phyloP scores from a whole-genome alignment of 2,888 invertebrate genomes.

The Euproctis similis region DNA sequence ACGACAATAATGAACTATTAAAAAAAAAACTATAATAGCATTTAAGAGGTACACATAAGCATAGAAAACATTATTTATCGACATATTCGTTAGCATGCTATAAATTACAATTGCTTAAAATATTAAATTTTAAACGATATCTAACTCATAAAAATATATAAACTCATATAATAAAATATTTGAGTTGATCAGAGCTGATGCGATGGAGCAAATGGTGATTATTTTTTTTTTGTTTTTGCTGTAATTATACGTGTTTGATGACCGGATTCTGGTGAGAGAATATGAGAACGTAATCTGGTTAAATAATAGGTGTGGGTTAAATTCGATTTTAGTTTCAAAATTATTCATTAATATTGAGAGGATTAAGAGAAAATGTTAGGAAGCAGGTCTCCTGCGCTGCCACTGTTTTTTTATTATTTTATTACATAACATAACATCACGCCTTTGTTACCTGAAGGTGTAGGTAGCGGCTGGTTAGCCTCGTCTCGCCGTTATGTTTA shows the following conservation, averaged over 20 bases:
- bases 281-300: too few species aligned
- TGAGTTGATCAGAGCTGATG: constrained; percentile 14
- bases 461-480: too few species aligned
- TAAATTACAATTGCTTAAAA: constrained; percentile 44
- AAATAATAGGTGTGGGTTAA: too few species aligned
- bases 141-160: constrained; percentile 29
- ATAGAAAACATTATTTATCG: constrained; percentile 46
- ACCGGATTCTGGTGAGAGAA: constrained; percentile 6
- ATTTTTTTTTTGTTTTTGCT: constrained; percentile 21
- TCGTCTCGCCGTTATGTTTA: too few species aligned
- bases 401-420: too few species aligned
- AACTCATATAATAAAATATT: constrained; percentile 24
- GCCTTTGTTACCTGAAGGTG: too few species aligned
- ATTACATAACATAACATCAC: too few species aligned
- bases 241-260: constrained; percentile 19
- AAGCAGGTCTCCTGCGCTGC: too few species aligned
- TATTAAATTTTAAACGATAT: constrained; percentile 24
- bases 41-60: too few species aligned
- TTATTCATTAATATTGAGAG: too few species aligned
- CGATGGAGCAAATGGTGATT: constrained; percentile 10
- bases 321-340: too few species aligned
- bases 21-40: constrained; percentile 9
- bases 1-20: constrained; percentile 4
- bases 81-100: constrained; percentile 47
- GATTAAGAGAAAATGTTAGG: too few species aligned